These are phyloP conservation scores for Aethes cnicana DNA, from an alignment of 2,888 invertebrate genomes.

Conservation along the genomic window DNA sequence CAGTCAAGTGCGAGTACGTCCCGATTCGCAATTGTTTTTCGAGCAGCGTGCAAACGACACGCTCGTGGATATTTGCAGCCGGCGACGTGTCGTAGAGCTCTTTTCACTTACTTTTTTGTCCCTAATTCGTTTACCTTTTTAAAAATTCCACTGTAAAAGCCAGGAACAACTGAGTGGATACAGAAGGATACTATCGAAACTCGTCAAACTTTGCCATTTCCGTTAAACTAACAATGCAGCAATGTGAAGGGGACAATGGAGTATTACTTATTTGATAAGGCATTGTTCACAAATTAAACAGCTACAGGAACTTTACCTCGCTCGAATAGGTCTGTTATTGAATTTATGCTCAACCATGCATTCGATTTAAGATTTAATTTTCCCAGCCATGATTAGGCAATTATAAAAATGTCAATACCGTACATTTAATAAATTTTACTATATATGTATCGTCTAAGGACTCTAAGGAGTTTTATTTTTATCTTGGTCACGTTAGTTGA, in stretches of 20 bases:
- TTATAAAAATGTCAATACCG: too few relatives aligned
- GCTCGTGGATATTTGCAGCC: slow-evolving; percentile 15
- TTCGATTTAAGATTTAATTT: too few relatives aligned
- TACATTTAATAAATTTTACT: too few relatives aligned
- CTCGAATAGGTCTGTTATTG: background rate
- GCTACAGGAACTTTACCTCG: slow-evolving; percentile 5
- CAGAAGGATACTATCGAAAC: background rate
- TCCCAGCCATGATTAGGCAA: too few relatives aligned
- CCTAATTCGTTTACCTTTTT: slow-evolving; percentile 16
- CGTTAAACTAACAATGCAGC: slow-evolving; percentile 23
- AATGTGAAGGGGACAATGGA: slow-evolving; percentile 14
- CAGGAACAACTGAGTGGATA: background rate
- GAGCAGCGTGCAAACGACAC: slow-evolving; percentile 15
- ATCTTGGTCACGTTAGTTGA: too few relatives aligned
- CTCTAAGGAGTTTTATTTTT: too few relatives aligned
- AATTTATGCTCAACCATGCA: slow-evolving; percentile 7
- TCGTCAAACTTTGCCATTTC: slow-evolving; percentile 9
- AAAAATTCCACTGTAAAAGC: slow-evolving; percentile 1
- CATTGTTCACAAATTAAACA: slow-evolving; percentile 28
- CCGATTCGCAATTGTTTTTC: slow-evolving; percentile 20
- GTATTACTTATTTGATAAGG: slow-evolving; percentile 11
- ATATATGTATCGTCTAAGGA: too few relatives aligned
- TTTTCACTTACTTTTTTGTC: background rate
- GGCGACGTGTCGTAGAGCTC: slow-evolving; percentile 10
- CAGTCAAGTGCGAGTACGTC: slow-evolving; percentile 1